These are phyloP conservation scores for Ephydatia muelleri DNA, from an alignment of 37 sponge, comb jelly and placozoan species.

Conservation along the genomic window DNA sequence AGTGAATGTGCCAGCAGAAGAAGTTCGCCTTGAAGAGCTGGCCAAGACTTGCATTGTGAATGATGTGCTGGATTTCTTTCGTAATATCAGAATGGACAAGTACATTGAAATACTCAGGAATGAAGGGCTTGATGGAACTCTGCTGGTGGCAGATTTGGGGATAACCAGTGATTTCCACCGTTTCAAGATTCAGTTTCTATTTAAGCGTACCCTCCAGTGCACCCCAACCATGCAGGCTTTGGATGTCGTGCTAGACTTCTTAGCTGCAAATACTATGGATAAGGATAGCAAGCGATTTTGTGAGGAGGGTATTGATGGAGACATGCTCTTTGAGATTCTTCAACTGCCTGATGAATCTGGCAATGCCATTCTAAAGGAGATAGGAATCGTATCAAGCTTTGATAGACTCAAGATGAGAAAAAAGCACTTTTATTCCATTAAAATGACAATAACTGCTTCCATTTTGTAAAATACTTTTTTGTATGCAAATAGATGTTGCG, in stretches of 20 bases:
- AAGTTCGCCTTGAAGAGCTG: slow-evolving; percentile 4
- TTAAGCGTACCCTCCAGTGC: neutral
- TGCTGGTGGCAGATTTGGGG: slow-evolving; percentile 11
- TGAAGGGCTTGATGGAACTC: slow-evolving; percentile 18
- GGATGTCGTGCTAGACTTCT: neutral
- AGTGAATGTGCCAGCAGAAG: neutral
- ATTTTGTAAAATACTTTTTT: too few relatives aligned
- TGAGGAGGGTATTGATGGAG: slow-evolving; percentile 30
- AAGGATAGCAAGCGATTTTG: slow-evolving; percentile 9
- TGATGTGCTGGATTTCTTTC: slow-evolving; percentile 27
- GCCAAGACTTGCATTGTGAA: slow-evolving; percentile 16
- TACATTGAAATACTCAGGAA: slow-evolving; percentile 13
- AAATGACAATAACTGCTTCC: neutral
- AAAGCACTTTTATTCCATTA: neutral
- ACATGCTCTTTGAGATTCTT: slow-evolving; percentile 21
- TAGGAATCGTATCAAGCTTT: neutral
- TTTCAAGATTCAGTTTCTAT: neutral
- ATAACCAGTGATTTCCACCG: neutral
- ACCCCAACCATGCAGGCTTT: neutral
- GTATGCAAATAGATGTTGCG: too few relatives aligned
- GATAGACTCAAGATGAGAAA: neutral
- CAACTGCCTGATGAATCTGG: neutral
- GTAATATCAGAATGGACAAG: slow-evolving; percentile 9
- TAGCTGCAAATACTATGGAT: slow-evolving; percentile 22
- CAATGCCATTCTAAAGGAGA: neutral